Evolutionary conservation across 2,888 invertebrate genomes (phyloP).

Genomic region (Saturnia pavonia): DNA sequence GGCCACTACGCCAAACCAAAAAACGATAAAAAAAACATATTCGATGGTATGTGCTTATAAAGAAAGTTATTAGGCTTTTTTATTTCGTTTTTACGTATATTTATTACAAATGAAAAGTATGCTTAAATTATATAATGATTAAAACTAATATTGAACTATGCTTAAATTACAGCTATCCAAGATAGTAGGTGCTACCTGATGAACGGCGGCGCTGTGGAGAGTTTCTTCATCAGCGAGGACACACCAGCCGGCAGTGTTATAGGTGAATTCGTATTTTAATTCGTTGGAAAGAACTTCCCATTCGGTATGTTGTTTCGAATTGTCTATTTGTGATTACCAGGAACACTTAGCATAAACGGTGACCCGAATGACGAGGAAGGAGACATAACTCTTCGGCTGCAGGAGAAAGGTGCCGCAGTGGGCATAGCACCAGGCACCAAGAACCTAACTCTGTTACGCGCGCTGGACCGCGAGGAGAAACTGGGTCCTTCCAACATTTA

Average conservation of each 20-base stretch:
- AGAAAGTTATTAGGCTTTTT: neutral
- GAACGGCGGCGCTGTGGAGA: constrained; percentile 95
- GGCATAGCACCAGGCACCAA: constrained; percentile 89
- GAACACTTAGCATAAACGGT: constrained; percentile 89
- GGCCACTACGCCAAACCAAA: no score
- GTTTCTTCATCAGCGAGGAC: constrained; percentile 94
- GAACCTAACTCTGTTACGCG: constrained; percentile 89
- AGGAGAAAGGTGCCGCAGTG: constrained; percentile 91
- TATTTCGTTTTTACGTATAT: neutral
- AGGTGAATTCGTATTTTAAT: constrained; percentile 67
- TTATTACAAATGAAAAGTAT: neutral
- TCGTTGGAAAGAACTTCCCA: neutral
- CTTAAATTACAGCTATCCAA: constrained; percentile 80
- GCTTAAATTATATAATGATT: neutral
- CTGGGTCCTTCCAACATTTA: constrained; percentile 92
- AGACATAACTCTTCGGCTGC: constrained; percentile 89
- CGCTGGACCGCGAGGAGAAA: constrained; percentile 92
- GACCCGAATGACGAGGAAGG: constrained; percentile 87
- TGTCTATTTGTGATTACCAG: constrained; percentile 48
- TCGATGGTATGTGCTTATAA: no score
- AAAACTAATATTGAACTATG: no score
- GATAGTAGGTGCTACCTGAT: constrained; percentile 95
- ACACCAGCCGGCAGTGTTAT: constrained; percentile 89
- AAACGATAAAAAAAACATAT: no score
- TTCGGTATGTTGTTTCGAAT: neutral